A percentile compares a stretch with the other conserved stretches of the same genome.
Conservation (phyloP, 2,888 invertebrate species). For the Poecilobothrus nobilitatus region DNA sequence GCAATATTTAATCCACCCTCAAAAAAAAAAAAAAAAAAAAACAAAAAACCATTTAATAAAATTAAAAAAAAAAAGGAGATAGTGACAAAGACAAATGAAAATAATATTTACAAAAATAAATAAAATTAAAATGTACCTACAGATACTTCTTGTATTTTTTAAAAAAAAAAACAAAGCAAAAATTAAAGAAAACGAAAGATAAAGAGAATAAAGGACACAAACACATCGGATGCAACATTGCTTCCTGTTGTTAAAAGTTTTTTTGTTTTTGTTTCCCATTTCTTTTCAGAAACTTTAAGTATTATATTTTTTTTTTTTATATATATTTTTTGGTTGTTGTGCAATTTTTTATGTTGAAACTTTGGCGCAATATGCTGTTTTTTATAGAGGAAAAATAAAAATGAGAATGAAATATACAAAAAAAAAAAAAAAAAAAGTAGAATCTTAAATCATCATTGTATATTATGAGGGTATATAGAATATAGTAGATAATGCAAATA, state of each 20-base stretch:
- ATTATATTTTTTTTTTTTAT: too few species aligned
- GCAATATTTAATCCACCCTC: too few species aligned
- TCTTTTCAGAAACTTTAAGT: not conserved
- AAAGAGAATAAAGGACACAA: not conserved
- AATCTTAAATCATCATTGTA: too few species aligned
- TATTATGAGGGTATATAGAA: too few species aligned
- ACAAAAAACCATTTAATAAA: too few species aligned
- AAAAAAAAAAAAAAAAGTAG: not conserved
- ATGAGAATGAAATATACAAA: not conserved
- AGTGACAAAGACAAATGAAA: not conserved
- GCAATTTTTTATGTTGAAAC: not conserved
- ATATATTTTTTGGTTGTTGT: not conserved
- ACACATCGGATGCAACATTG: not conserved
- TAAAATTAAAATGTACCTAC: too few species aligned
- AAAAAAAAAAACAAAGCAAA: not conserved
- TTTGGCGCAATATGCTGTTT: not conserved
- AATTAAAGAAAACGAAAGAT: not conserved
- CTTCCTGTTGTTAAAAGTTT: not conserved
- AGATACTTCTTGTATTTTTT: too few species aligned
- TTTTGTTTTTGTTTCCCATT: not conserved
- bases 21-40: too few species aligned
- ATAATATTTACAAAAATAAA: not conserved
- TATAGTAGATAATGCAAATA: too few species aligned
- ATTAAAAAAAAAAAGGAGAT: too few species aligned
- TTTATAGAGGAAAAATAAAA: too few species aligned